Percentiles rank a stretch among this genome's conserved stretches.
phyloP scores from a whole-genome alignment of 2,888 invertebrate species.

The Sycophila texana region DNA sequence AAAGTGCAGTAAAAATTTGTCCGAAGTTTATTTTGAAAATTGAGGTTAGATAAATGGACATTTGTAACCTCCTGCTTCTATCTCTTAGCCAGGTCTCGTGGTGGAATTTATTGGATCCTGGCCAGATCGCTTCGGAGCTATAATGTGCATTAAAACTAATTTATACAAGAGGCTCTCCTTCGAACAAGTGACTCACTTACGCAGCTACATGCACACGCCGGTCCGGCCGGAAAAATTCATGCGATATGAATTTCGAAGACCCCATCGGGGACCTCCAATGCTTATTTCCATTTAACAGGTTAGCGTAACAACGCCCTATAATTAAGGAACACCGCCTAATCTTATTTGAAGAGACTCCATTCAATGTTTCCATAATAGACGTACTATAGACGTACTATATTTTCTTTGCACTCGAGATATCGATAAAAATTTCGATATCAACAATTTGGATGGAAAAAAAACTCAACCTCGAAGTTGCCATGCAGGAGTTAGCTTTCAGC shows the following conservation, averaged over 20 bases:
- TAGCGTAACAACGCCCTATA: neutral
- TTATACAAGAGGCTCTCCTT: conserved; percentile 47
- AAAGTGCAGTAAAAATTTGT: neutral
- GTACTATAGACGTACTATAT: no score
- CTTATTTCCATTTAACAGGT: conserved; percentile 17
- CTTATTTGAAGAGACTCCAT: no score
- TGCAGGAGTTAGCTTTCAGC: no score
- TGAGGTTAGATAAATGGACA: conserved; percentile 48
- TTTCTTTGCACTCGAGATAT: no score
- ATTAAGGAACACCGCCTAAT: no score
- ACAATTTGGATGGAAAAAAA: no score
- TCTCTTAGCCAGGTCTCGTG: conserved; percentile 8
- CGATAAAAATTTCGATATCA: no score
- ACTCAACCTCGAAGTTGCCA: no score
- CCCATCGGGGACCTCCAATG: conserved; percentile 1
- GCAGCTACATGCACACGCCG: neutral
- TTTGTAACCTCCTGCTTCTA: conserved; percentile 1
- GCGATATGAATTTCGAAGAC: conserved; percentile 15
- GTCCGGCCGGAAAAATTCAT: neutral
- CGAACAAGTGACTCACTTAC: conserved; percentile 29
- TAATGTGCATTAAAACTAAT: conserved; percentile 51
- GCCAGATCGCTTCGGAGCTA: conserved; percentile 37
- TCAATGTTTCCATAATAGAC: no score
- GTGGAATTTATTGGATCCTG: conserved; percentile 48
- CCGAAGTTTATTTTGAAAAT: conserved; percentile 42